Evolutionary conservation across 2,113 vertebrate species (phyloP), one percentile per base, ranked within the genome.

Genomic region (Ptychochromis oligacanthus): DNA sequence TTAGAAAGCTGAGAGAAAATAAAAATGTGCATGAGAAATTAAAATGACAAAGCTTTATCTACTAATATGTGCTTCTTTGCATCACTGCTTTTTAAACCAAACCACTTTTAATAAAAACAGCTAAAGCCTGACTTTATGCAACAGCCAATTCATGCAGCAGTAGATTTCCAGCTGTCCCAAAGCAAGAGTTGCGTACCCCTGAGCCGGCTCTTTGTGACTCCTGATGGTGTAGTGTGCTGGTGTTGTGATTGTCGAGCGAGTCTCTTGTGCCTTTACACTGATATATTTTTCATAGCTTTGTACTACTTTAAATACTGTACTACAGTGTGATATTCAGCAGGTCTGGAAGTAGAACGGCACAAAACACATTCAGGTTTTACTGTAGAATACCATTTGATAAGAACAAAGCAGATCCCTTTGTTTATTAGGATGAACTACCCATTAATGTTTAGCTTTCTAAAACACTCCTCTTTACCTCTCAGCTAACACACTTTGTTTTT

Each of bases 271-370:
- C 87, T 90, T 93, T 90, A 91, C 76, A 94, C 84, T 91, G 87
- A 90, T 83, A 65, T 89, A 84, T 91, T 95, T 95, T 95, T 92
- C 89, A 83, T 94, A 90, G 89, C 89, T 96, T 94, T 95, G 88
- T 95, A 91, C 26, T 88, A 89, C 88, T 89, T 92, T 93, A 88
- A 83, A 94, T 91, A 93, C 89, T 93, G 82, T 91, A 92, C 91
- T 67, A 91, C 88, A 84, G 88, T 92, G 85, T 93, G 89, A 92
- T 91, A 94, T 95, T 95, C 95, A 96, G 95, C 94, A 93, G 94
- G 95, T 89, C 93, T 95, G 94, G 95, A 94, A 89, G 87, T 92
- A 90, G 94, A 94, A 92, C 79, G 79, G 82, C 91, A 94, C 89
- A 89, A 89, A 78, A 88, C 52, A 46, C 72, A 24, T 92, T 92